phyloP scores from a whole-genome alignment of 2,113 vertebrate species.

The Cromileptes altivelis region DNA sequence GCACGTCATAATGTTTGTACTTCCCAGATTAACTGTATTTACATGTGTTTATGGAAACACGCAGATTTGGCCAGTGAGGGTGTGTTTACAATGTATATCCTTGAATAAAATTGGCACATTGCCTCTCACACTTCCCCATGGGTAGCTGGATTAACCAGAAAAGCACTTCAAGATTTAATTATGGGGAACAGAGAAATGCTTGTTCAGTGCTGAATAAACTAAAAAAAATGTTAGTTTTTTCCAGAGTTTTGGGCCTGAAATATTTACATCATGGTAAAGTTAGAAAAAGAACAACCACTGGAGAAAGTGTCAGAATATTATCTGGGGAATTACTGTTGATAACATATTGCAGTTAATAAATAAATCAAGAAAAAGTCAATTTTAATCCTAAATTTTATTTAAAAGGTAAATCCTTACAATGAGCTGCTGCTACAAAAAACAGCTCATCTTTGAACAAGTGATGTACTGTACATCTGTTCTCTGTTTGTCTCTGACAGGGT shows the following conservation, averaged over 20 bases:
- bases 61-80: slow-evolving; percentile 26
- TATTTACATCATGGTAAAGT: slow-evolving; percentile 21
- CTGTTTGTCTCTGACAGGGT: slow-evolving; percentile 29
- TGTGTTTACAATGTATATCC: slow-evolving; percentile 53
- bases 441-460: not conserved
- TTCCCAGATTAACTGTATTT: slow-evolving; percentile 31
- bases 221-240: slow-evolving; percentile 21
- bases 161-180: slow-evolving; percentile 63
- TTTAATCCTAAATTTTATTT: slow-evolving; percentile 26
- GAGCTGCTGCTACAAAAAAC: not conserved
- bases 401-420: not conserved
- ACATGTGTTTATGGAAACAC: slow-evolving; percentile 24
- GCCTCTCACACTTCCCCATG: slow-evolving; percentile 40
- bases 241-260: slow-evolving; percentile 18
- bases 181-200: slow-evolving; percentile 55
- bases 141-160: slow-evolving; percentile 59
- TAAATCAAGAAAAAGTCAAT: slow-evolving; percentile 1
- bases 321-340: not conserved
- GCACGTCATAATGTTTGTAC: slow-evolving; percentile 11
- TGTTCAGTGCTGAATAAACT: slow-evolving; percentile 57
- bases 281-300: not conserved
- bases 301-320: not conserved
- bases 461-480: slow-evolving; percentile 15
- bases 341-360: slow-evolving; percentile 22
- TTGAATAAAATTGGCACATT: slow-evolving; percentile 56